These are phyloP conservation scores for Liodrosophila aerea DNA, from an alignment of 2,888 invertebrate genomes.

Conservation along the genomic window DNA sequence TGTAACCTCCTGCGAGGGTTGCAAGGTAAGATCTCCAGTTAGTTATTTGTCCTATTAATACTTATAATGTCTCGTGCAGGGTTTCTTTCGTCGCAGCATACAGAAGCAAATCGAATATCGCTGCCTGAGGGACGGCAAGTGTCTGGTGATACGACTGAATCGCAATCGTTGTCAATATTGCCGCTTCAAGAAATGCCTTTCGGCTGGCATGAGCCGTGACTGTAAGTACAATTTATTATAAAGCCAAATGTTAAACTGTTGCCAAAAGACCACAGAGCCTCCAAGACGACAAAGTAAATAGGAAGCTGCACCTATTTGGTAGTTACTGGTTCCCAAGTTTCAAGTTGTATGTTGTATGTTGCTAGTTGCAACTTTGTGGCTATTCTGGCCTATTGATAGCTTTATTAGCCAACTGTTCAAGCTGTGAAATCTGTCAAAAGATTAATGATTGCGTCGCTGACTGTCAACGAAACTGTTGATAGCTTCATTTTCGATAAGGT, in stretches of 20 bases:
- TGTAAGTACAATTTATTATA: slow-evolving; percentile 87
- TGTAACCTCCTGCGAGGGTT: slow-evolving; percentile 98
- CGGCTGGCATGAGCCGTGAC: slow-evolving; percentile 98
- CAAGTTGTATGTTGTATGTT: not conserved
- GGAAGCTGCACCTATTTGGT: slow-evolving; percentile 1
- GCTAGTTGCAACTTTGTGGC: slow-evolving; percentile 5
- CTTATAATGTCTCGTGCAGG: slow-evolving; percentile 84
- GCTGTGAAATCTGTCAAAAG: slow-evolving; percentile 7
- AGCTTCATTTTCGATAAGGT: too few species aligned
- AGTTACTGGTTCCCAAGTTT: slow-evolving; percentile 10
- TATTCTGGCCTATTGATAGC: slow-evolving; percentile 44
- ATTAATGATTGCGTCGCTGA: slow-evolving; percentile 58
- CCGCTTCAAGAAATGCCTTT: slow-evolving; percentile 97
- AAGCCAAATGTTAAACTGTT: slow-evolving; percentile 4
- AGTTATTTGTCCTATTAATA: not conserved
- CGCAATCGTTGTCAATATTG: slow-evolving; percentile 98
- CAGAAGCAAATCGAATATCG: slow-evolving; percentile 98
- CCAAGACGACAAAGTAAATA: slow-evolving; percentile 36
- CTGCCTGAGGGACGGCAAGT: slow-evolving; percentile 96
- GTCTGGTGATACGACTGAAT: slow-evolving; percentile 95
- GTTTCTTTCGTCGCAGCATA: slow-evolving; percentile 97
- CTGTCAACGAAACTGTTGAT: slow-evolving; percentile 22
- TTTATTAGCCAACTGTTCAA: slow-evolving; percentile 60
- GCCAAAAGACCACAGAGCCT: slow-evolving; percentile 1
- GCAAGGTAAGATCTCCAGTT: slow-evolving; percentile 89